phyloP scores from a whole-genome alignment of 2,888 invertebrate species.

The Amphimallon solstitiale region DNA sequence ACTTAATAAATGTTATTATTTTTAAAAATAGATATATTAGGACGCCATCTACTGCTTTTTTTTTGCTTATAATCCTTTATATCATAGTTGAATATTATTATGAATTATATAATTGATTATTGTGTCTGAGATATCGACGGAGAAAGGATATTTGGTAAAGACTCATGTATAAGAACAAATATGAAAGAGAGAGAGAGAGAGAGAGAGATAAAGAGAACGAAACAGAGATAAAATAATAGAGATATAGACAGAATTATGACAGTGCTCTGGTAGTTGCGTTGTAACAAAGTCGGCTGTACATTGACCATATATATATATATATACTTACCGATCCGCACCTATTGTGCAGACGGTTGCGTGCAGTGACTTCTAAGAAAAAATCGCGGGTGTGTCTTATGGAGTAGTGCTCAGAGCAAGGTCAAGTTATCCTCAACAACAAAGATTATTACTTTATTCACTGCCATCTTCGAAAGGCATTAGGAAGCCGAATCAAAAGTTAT shows the following conservation, averaged over 20 bases:
- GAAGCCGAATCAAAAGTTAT: too few relatives aligned
- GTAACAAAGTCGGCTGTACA: conserved; percentile 53
- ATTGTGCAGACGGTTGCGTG: conserved; percentile 48
- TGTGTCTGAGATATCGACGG: not conserved
- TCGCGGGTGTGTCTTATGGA: not conserved
- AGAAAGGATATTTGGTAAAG: not conserved
- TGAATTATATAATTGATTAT: too few relatives aligned
- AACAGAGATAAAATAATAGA: not conserved
- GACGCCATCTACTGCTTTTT: too few relatives aligned
- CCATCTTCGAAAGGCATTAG: too few relatives aligned
- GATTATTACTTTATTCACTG: too few relatives aligned
- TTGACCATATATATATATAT: conserved; percentile 39
- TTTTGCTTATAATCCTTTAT: too few relatives aligned
- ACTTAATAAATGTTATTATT: too few relatives aligned
- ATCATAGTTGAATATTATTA: too few relatives aligned
- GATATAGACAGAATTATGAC: conserved; percentile 53
- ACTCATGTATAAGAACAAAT: not conserved
- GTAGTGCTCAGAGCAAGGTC: too few relatives aligned
- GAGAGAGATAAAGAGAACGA: conserved; percentile 1
- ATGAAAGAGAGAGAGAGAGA: conserved; percentile 37
- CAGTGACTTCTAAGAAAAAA: not conserved
- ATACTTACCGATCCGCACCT: conserved; percentile 52
- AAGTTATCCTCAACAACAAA: too few relatives aligned
- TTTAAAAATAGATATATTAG: too few relatives aligned
- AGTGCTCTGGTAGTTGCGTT: conserved; percentile 62